Percentiles rank a stretch among this genome's conserved stretches.
Conservation (phyloP, 2,888 invertebrate genomes). For the Hedychridium roseum region DNA sequence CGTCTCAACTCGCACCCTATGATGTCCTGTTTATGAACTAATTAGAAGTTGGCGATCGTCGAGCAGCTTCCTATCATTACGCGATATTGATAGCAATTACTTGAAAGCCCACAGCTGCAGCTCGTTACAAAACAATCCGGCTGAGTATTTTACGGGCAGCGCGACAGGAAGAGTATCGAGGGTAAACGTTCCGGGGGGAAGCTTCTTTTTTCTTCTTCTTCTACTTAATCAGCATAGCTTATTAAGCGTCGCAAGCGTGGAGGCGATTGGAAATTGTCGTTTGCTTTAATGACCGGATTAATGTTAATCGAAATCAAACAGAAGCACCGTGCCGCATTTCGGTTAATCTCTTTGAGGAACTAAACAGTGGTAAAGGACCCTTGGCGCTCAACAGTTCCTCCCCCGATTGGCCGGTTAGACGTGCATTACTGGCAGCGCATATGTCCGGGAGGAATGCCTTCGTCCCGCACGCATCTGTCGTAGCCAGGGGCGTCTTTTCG, state of each 20-base stretch:
- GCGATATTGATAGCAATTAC: too few species aligned
- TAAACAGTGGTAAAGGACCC: neutral
- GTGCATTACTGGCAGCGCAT: slow-evolving; percentile 2
- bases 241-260: too few species aligned
- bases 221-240: too few species aligned
- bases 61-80: slow-evolving; percentile 42
- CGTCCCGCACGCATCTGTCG: slow-evolving; percentile 40
- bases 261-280: too few species aligned
- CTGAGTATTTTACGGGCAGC: too few species aligned
- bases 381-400: neutral
- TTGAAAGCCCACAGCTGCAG: too few species aligned
- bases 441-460: slow-evolving; percentile 6
- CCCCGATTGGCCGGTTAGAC: neutral
- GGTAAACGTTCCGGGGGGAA: too few species aligned
- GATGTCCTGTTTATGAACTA: slow-evolving; percentile 27
- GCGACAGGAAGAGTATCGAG: too few species aligned
- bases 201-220: too few species aligned
- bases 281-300: too few species aligned
- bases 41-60: slow-evolving; percentile 23
- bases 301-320: slow-evolving; percentile 52
- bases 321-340: slow-evolving; percentile 25
- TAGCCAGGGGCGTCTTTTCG: slow-evolving; percentile 24
- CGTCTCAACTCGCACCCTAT: neutral
- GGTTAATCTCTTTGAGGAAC: neutral
- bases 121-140: too few species aligned